Evolutionary conservation across 1,140 invertebrate species (phyloP), one percentile per base, ranked within the genome.

Genomic region (Aphis craccivora): DNA sequence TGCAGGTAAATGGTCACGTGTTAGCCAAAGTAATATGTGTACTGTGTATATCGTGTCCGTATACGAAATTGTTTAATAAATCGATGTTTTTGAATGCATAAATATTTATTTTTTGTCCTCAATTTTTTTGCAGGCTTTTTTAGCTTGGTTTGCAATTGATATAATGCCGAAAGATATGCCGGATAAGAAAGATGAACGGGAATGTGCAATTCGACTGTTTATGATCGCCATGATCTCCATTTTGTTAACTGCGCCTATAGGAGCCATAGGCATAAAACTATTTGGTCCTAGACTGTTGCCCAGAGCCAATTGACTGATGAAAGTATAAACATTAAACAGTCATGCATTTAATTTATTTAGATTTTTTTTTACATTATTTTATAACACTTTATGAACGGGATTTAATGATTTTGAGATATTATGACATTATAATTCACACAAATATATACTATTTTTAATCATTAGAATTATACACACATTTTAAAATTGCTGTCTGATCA

Each of bases 201-300:
- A 94, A 86, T 94, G 0, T 94, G 96, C 94, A 95, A 95, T 35
- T 91, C 95, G 96, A 95, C 95, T 97, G 89, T 95, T 97, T 51
- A 97, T 97, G 40, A 95, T 97, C 60, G 97, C 97, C 6, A 97
- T 97, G 2, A 95, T 97, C 55, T 96, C 96, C 84, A 97, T 97
- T 94, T 95, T 97, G n/a, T 95, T 97, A 67, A 97, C 97, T 40
- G 97, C 97, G 20, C 97, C 97, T 4, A 94, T 97, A 81, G 97
- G 97, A 18, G 96, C 96, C n/a, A 95, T 96, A 11, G 95, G 95
- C 1, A 96, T 96, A 84, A 95, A 95, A 35, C 83, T 96, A 6
- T 94, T 95, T 8, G 96, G 95, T 2, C 95, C 96, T 22, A 94
- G 94, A 93, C 94, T 96, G 37, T 95, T 96, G 7, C 93, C 91